Evolutionary conservation across 2,113 vertebrate species (phyloP), one percentile per base, ranked within the genome.

Genomic region (Electrona antarctica): DNA sequence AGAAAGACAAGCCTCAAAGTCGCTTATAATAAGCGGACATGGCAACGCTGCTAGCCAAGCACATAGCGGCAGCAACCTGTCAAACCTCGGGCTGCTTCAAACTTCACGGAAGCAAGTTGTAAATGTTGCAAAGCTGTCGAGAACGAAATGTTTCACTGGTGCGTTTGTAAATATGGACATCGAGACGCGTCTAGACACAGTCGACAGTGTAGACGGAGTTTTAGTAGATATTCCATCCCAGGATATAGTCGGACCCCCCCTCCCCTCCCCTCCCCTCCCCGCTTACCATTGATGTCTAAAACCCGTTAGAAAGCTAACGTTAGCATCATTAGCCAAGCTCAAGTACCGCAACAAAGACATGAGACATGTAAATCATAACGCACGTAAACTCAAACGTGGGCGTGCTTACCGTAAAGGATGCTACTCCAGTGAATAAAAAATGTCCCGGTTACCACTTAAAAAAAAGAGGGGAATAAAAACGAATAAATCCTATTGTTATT

Each of bases 391-490:
- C 0, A 33, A 41, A 1, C 1, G 1, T 4, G 0, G 0, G 6
- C 0, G 8, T 12, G 3, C 88, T 87, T 87, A 93, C 92, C 91
- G 87, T 50, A 9, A n/a, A 1, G 3, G 8, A 0, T 54, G 51
- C 52, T 77, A 28, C 55, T 59, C 76, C 75, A 71, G 15, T 11
- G 2, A 15, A 2, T 12, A 12, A 57, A 73, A 7, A 21, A 58
- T 15, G 21, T 21, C 21, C 1, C 12, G 1, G 45, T 84, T 4
- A 74, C 12, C 66, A 45, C 60, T 33, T 9, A 6, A 57, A n/a
- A 63, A 63, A 5, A 65, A 10, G 28, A 9, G 3, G 1, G 0
- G 3, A 84, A 64, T 12, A 69, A 71, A 77, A 74, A 72, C 21
- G 64, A 77, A 71, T 69, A 21, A 52, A 61, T 29, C 41, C 3